phyloP scores from a whole-genome alignment of 2,888 invertebrate genomes.

The Leptura quadrifasciata region DNA sequence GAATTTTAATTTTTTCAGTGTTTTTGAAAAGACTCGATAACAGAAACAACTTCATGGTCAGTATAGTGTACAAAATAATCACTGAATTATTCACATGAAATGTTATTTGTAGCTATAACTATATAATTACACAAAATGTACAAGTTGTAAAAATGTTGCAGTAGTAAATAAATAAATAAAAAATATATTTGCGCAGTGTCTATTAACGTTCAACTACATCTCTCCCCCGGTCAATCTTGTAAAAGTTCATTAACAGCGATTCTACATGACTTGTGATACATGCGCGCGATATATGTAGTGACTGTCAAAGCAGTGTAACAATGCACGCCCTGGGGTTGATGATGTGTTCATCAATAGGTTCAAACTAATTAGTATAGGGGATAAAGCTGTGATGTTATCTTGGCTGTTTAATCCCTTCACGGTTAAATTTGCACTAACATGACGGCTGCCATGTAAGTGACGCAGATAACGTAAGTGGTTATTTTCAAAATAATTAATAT shows the following conservation, averaged over 20 bases:
- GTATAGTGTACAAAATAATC: too few species aligned
- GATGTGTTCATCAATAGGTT: not conserved
- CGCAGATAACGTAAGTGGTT: not conserved
- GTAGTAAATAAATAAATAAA: too few species aligned
- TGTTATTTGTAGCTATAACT: too few species aligned
- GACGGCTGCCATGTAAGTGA: not conserved
- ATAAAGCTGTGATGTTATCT: constrained; percentile 7
- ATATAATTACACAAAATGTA: too few species aligned
- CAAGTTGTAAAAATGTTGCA: too few species aligned
- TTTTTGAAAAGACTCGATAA: too few species aligned
- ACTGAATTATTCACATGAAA: too few species aligned
- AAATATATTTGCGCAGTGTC: not conserved
- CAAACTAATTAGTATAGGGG: not conserved
- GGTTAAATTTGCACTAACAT: not conserved
- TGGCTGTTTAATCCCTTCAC: constrained; percentile 1
- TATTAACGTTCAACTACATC: not conserved
- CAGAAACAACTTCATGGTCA: too few species aligned
- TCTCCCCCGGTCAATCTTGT: not conserved
- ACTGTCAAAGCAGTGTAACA: not conserved
- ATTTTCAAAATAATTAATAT: not conserved
- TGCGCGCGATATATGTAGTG: not conserved
- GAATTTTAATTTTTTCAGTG: too few species aligned
- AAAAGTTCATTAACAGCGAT: not conserved
- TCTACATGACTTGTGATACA: not conserved
- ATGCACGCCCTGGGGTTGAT: not conserved